phyloP scores from a whole-genome alignment of 2,888 invertebrate species.

The Calliphora vomitoria region DNA sequence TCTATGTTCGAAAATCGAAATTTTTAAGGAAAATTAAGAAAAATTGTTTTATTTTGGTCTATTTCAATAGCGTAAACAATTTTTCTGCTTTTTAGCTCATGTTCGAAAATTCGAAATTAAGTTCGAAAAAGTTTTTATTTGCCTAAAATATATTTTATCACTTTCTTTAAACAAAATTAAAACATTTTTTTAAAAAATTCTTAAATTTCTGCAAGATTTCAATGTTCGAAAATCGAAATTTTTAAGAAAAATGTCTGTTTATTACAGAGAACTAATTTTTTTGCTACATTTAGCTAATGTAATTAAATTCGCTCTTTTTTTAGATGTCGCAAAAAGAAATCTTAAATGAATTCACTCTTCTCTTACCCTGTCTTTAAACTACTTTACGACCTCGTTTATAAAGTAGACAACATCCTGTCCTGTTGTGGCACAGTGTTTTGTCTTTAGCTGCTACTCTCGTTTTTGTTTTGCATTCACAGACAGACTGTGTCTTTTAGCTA shows the following conservation, averaged over 20 bases:
- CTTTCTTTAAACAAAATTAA: not conserved
- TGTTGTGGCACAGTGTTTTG: not conserved
- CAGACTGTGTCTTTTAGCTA: constrained; percentile 4
- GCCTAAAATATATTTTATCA: no score
- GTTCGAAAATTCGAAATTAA: not conserved
- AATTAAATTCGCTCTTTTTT: no score
- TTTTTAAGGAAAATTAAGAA: no score
- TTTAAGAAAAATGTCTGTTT: no score
- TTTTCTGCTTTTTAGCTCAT: not conserved
- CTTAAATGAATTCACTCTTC: not conserved
- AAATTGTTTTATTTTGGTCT: no score
- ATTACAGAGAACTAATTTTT: no score
- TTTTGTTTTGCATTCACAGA: not conserved
- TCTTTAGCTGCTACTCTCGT: not conserved
- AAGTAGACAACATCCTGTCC: constrained; percentile 47
- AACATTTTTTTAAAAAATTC: not conserved
- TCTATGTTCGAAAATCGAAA: not conserved
- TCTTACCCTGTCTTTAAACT: not conserved
- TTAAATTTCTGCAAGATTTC: not conserved
- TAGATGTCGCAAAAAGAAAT: no score
- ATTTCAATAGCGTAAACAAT: no score
- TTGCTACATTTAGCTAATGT: no score
- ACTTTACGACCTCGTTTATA: not conserved
- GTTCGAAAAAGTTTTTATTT: not conserved
- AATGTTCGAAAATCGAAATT: not conserved